Conservation (phyloP, 2,113 vertebrate genomes). For the Spea multiplicata region DNA sequence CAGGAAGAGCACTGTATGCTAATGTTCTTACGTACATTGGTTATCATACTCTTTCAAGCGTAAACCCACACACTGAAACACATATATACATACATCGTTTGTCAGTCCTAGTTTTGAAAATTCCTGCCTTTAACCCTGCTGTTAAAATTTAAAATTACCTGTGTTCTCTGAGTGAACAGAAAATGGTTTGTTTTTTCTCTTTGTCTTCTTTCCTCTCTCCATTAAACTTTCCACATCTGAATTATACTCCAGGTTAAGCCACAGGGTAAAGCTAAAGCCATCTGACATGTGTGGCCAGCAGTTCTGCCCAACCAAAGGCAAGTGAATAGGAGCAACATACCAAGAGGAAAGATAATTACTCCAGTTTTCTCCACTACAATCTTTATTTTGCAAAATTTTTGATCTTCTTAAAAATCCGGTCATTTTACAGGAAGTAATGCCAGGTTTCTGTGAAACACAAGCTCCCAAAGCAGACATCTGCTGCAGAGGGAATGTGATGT, state of each 20-base stretch:
- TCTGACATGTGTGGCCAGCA: constrained; percentile 96
- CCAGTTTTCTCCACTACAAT: constrained; percentile 62
- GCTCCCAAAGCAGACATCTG: constrained; percentile 55
- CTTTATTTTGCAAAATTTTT: constrained; percentile 70
- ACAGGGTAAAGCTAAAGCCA: constrained; percentile 89
- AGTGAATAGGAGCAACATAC: constrained; percentile 84
- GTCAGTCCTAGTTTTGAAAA: too few species aligned
- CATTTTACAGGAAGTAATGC: constrained; percentile 58
- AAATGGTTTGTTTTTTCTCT: constrained; percentile 57
- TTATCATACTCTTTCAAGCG: too few species aligned
- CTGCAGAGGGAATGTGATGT: constrained; percentile 81
- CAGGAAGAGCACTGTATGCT: too few species aligned
- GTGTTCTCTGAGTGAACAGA: constrained; percentile 64
- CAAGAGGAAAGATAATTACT: constrained; percentile 83
- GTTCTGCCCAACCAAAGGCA: constrained; percentile 90
- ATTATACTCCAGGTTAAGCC: constrained; percentile 72
- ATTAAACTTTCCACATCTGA: constrained; percentile 51
- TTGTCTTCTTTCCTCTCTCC: constrained; percentile 67
- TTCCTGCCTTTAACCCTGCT: too few species aligned
- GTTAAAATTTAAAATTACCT: constrained; percentile 57
- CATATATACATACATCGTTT: too few species aligned
- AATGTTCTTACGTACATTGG: too few species aligned
- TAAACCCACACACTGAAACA: too few species aligned
- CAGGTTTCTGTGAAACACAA: constrained; percentile 66
- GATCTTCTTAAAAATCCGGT: constrained; percentile 62